Conservation (phyloP, 2,113 vertebrate species). For the Sinocyclocheilus anshuiensis region DNA sequence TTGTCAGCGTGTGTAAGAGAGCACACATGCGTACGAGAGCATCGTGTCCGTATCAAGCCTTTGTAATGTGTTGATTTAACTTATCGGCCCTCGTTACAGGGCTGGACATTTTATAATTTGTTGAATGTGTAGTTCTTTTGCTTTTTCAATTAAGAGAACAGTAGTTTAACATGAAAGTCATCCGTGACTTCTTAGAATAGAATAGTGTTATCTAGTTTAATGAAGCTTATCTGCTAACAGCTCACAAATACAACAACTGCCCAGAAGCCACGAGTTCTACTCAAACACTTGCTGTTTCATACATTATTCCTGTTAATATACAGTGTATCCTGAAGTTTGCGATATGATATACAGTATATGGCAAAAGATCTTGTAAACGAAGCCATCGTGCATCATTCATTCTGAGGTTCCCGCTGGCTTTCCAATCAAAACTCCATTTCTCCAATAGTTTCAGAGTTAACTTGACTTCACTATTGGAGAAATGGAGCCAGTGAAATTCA, state of each 20-base stretch:
- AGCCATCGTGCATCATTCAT: not conserved
- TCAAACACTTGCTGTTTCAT: not conserved
- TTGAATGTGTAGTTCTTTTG: not conserved
- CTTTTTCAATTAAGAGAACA: constrained; percentile 19
- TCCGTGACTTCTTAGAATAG: not conserved
- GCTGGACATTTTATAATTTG: not conserved
- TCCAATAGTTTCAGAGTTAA: too few relatives aligned
- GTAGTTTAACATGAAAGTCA: not conserved
- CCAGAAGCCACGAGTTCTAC: not conserved
- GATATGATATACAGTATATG: not conserved
- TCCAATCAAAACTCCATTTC: not conserved
- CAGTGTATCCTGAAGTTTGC: not conserved
- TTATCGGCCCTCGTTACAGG: constrained; percentile 10
- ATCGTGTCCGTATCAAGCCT: constrained; percentile 32
- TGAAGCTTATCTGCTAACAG: constrained; percentile 18
- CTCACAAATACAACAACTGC: not conserved
- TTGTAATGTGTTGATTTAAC: constrained; percentile 15
- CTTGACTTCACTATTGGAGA: too few relatives aligned
- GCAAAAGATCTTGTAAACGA: too few relatives aligned
- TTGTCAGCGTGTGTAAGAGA: constrained; percentile 57
- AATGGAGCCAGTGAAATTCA: not conserved
- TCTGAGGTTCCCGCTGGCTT: too few relatives aligned
- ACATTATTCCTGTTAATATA: not conserved
- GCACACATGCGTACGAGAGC: constrained; percentile 37
- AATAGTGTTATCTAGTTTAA: constrained; percentile 1